phyloP scores from a whole-genome alignment of 2,888 invertebrate genomes.

The Aleiodes leptofemur region DNA sequence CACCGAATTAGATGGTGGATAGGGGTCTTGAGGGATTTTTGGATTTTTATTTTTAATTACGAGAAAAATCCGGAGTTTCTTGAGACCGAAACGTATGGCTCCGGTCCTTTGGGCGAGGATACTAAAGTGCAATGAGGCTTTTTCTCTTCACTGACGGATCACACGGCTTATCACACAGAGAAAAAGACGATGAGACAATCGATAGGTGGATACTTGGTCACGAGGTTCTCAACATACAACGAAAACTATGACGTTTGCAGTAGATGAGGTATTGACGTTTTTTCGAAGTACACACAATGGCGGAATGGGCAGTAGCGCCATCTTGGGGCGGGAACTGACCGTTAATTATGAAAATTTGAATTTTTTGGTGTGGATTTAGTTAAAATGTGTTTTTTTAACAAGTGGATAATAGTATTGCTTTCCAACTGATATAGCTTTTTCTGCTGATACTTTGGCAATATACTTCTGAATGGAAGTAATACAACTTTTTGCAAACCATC shows the following conservation, averaged over 20 bases:
- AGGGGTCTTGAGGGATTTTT: constrained; percentile 12
- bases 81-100: constrained; percentile 21
- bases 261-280: not conserved
- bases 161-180: constrained; percentile 27
- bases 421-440: too few relatives aligned
- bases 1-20: not conserved
- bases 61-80: too few relatives aligned
- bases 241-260: not conserved
- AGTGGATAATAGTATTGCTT: too few relatives aligned
- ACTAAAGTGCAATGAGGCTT: constrained; percentile 35
- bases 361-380: too few relatives aligned
- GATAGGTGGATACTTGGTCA: constrained; percentile 25
- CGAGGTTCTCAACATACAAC: not conserved
- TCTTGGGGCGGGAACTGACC: too few relatives aligned
- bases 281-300: too few relatives aligned
- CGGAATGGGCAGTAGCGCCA: too few relatives aligned
- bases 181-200: constrained; percentile 16
- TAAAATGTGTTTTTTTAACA: too few relatives aligned
- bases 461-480: too few relatives aligned
- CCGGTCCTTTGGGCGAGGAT: constrained; percentile 51
- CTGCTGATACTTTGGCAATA: too few relatives aligned
- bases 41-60: not conserved
- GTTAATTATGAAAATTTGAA: too few relatives aligned
- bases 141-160: constrained; percentile 30
- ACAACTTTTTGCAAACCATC: too few relatives aligned